phyloP scores from a whole-genome alignment of 1,140 invertebrate genomes.

The Tetramorium alpestre region DNA sequence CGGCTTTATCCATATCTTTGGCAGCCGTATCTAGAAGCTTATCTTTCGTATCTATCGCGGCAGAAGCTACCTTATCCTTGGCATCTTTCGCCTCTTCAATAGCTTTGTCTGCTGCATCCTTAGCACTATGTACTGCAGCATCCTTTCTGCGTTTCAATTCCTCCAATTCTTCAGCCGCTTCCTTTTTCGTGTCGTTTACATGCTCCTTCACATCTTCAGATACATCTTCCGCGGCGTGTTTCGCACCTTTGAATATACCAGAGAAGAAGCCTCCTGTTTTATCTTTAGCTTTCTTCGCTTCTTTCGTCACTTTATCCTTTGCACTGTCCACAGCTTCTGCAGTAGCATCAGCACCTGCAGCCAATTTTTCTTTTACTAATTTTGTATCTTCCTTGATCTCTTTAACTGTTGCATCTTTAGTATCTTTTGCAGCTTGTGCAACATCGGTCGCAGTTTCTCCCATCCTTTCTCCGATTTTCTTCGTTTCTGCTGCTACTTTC shows the following conservation, averaged over 20 bases:
- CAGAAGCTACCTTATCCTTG: constrained; percentile 27
- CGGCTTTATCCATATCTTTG: constrained; percentile 55
- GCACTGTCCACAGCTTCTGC: constrained; percentile 1
- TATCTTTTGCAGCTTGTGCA: neutral
- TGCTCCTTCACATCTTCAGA: constrained; percentile 79
- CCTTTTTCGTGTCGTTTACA: constrained; percentile 72
- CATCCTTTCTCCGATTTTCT: constrained; percentile 17
- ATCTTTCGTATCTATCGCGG: constrained; percentile 43
- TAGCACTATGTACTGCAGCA: neutral
- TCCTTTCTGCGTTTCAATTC: constrained; percentile 1
- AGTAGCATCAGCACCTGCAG: neutral
- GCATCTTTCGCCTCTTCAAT: constrained; percentile 12
- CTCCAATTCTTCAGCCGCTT: constrained; percentile 54
- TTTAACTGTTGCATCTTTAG: constrained; percentile 23
- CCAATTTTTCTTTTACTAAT: constrained; percentile 41
- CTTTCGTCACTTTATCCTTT: constrained; percentile 57
- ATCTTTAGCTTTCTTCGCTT: constrained; percentile 47
- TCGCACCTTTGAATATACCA: constrained; percentile 69
- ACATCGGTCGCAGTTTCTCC: neutral
- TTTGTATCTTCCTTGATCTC: constrained; percentile 5
- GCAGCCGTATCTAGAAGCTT: constrained; percentile 45
- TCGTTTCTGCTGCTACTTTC: neutral
- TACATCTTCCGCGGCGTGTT: constrained; percentile 77
- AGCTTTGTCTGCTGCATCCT: constrained; percentile 34
- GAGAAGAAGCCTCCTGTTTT: constrained; percentile 67